A percentile compares a stretch with the other conserved stretches of the same genome.
These are phyloP conservation scores for Chrysodeixis includens DNA, from an alignment of 2,888 invertebrate species.

Conservation along the genomic window DNA sequence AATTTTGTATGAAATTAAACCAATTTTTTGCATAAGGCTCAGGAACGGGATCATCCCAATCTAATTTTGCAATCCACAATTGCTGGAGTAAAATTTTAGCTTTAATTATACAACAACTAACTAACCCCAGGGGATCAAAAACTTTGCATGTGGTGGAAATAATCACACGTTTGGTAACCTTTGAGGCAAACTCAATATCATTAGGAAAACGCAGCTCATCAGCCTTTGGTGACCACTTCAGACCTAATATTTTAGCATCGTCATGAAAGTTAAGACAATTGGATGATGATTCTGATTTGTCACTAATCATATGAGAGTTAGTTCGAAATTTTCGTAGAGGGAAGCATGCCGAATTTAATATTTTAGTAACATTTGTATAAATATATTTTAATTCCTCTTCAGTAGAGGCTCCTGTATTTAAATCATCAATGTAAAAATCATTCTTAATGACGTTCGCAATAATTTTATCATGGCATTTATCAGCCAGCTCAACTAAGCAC, in stretches of 20 bases:
- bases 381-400: background rate
- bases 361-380: background rate
- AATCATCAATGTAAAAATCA: too few relatives aligned
- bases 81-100: constrained; percentile 23
- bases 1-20: constrained; percentile 8
- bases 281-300: too few relatives aligned
- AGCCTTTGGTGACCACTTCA: background rate
- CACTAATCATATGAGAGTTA: too few relatives aligned
- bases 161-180: background rate
- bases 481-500: background rate
- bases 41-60: constrained; percentile 28
- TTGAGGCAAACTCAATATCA: background rate
- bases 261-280: background rate
- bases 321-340: too few relatives aligned
- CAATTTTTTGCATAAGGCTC: constrained; percentile 5
- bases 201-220: constrained; percentile 8
- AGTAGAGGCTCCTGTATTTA: background rate
- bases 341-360: background rate
- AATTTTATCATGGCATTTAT: background rate
- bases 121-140: too few relatives aligned
- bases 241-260: constrained; percentile 5
- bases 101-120: constrained; percentile 11
- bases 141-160: too few relatives aligned
- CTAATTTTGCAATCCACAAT: constrained; percentile 17
- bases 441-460: background rate